A percentile compares a stretch with the other conserved stretches of the same genome.
phyloP scores from a whole-genome alignment of 2,113 vertebrate genomes.

The Scalopus aquaticus region DNA sequence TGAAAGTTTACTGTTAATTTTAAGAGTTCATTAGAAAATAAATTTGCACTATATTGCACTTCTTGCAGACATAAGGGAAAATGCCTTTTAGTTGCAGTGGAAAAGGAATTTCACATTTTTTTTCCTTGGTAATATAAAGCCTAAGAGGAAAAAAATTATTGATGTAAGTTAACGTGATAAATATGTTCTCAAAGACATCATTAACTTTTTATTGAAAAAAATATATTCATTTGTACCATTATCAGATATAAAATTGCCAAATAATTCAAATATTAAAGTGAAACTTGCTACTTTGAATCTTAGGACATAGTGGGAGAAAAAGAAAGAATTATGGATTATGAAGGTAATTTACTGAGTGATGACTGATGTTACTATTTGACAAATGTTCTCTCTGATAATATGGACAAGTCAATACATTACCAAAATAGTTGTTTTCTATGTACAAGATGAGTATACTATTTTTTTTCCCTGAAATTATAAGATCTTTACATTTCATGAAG shows the following conservation, averaged over 20 bases:
- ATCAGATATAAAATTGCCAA: background rate
- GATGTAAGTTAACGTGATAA: background rate
- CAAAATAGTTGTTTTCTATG: background rate
- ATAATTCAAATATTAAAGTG: background rate
- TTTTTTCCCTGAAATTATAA: background rate
- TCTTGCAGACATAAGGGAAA: background rate
- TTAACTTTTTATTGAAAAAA: background rate
- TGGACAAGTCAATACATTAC: background rate
- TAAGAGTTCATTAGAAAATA: slow-evolving; percentile 6
- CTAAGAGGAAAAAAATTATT: background rate
- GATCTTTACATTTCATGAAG: slow-evolving; percentile 53
- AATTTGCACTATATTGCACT: background rate
- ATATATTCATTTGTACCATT: background rate
- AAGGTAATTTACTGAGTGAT: background rate
- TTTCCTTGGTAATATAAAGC: background rate
- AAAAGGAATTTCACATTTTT: background rate
- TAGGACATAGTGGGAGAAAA: background rate
- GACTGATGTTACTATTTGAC: background rate
- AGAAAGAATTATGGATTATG: background rate
- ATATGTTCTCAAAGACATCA: background rate
- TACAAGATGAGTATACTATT: background rate
- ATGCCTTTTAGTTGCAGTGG: background rate
- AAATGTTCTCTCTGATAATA: background rate
- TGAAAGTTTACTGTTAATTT: background rate
- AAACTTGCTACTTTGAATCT: background rate